Percentiles rank a stretch among this genome's conserved stretches.
Conservation (phyloP, 37 sponge, comb jelly and placozoan genomes). For the Crambe crambe region DNA sequence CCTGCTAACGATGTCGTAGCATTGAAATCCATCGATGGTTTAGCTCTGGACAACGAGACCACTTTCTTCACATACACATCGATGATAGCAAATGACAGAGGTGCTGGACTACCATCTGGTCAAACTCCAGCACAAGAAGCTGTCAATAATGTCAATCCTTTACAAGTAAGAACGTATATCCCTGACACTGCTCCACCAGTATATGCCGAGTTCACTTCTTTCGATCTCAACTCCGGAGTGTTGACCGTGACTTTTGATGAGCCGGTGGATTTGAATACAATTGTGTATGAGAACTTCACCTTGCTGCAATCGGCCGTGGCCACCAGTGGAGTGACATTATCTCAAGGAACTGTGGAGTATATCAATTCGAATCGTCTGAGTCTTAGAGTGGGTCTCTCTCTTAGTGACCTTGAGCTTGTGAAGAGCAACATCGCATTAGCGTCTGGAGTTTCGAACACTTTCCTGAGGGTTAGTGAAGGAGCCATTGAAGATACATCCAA, state of each 20-base stretch:
- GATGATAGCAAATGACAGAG: constrained; percentile 55
- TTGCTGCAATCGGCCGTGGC: constrained; percentile 31
- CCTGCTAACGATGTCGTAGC: constrained; percentile 43
- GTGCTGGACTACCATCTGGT: constrained; percentile 14
- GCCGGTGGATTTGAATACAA: constrained; percentile 64
- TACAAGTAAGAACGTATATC: constrained; percentile 35
- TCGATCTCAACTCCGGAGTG: constrained; percentile 77
- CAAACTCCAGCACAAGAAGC: constrained; percentile 20
- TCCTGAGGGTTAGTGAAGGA: constrained; percentile 43
- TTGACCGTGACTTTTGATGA: constrained; percentile 71
- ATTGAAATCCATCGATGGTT: constrained; percentile 56
- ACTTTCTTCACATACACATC: constrained; percentile 66
- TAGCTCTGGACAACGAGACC: constrained; percentile 42
- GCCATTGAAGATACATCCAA: constrained; percentile 63
- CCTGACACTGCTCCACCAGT: constrained; percentile 70
- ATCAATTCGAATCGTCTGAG: constrained; percentile 18
- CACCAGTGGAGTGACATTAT: constrained; percentile 38
- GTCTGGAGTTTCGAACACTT: constrained; percentile 32
- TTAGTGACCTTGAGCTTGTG: constrained; percentile 60
- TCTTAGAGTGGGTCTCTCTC: constrained; percentile 46
- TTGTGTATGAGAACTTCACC: constrained; percentile 56
- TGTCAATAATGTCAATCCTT: constrained; percentile 22
- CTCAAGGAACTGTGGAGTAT: constrained; percentile 33
- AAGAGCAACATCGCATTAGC: constrained; percentile 50
- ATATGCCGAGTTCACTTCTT: constrained; percentile 39